Evolutionary conservation across 2,888 invertebrate genomes (phyloP), one percentile per base, ranked within the genome.

Genomic region (Pristionchus japonicus): DNA sequence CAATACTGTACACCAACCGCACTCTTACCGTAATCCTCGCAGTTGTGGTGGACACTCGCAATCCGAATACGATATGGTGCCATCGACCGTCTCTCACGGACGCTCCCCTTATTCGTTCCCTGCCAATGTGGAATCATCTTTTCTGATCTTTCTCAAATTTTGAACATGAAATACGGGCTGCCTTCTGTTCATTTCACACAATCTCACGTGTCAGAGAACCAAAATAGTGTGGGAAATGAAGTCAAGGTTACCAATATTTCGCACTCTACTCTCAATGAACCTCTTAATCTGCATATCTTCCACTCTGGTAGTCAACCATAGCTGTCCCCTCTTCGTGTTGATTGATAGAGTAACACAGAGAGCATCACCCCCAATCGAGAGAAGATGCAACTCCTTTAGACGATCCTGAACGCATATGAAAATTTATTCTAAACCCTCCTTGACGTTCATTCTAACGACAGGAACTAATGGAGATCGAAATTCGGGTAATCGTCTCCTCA

Each of bases 11-110:
- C 23, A 4, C 70, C 15, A 27, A 31, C 52, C 13, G n/a, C 11
- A 40, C 43, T 37, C 87, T 47, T 43, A 87, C 87, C 52, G 40
- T 40, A 47, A 80, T 43, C 27, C 31, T 52, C 3, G 61, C 77
- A 11, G 80, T 87, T 0, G 37, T 61, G 3, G 52, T 47, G 40
- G 87, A 80, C 7, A 87, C 80, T 43, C 43, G 17, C 37, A 87
- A 23, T 52, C 87, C 87, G 43, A 87, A 87, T 27, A 87, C 80
- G 40, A 87, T 40, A 40, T 87, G 87, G 34, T 87, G 87, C 87
- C 87, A 87, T 27, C n/a, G 49, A 37, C 57, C 61, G 17, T n/a
- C 27, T 34, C 40, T 57, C 20, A 87, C 13, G 1, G 47, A 61
- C 15, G 43, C 40, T 31, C 85, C 85, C 9, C 64, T 31, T 43